Evolutionary conservation across 2,888 invertebrate genomes (phyloP).

Genomic region (Diaperis boleti): DNA sequence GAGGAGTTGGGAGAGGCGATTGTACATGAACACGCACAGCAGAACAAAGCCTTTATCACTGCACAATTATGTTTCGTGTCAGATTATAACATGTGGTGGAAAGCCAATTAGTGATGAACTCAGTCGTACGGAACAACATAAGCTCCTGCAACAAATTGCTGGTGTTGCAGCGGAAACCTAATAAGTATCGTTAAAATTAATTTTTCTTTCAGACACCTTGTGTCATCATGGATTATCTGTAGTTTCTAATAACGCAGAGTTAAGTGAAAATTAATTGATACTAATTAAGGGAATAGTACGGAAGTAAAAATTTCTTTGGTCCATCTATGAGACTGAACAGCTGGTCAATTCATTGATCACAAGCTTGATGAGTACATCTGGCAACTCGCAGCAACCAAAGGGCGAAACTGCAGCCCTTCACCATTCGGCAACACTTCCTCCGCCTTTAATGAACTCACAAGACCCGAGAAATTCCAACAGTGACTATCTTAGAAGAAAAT

Average conservation of each 20-base stretch:
- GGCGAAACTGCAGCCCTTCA: constrained; percentile 54
- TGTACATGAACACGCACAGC: constrained; percentile 48
- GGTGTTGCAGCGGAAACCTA: constrained; percentile 43
- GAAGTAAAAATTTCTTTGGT: constrained; percentile 32
- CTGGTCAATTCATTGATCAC: constrained; percentile 62
- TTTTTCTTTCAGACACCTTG: constrained; percentile 7
- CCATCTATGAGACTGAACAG: constrained; percentile 55
- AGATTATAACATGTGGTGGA: constrained; percentile 65
- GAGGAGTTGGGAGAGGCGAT: constrained; percentile 26
- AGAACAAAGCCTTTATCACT: constrained; percentile 64
- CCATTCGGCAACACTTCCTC: constrained; percentile 38
- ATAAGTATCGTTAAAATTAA: constrained; percentile 21
- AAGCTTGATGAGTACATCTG: constrained; percentile 62
- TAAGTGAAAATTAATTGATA: neutral
- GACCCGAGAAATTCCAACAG: constrained; percentile 23
- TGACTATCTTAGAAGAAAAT: no score
- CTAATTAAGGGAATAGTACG: constrained; percentile 9
- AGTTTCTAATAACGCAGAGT: constrained; percentile 1
- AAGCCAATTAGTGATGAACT: constrained; percentile 65
- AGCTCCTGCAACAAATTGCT: constrained; percentile 56
- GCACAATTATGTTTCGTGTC: constrained; percentile 65
- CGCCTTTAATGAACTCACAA: constrained; percentile 45
- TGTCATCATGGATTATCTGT: constrained; percentile 5
- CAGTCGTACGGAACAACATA: constrained; percentile 62
- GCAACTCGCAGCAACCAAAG: constrained; percentile 60